These are phyloP conservation scores for Lampris megalopsis DNA, from an alignment of 2,113 vertebrate genomes.

Conservation along the genomic window DNA sequence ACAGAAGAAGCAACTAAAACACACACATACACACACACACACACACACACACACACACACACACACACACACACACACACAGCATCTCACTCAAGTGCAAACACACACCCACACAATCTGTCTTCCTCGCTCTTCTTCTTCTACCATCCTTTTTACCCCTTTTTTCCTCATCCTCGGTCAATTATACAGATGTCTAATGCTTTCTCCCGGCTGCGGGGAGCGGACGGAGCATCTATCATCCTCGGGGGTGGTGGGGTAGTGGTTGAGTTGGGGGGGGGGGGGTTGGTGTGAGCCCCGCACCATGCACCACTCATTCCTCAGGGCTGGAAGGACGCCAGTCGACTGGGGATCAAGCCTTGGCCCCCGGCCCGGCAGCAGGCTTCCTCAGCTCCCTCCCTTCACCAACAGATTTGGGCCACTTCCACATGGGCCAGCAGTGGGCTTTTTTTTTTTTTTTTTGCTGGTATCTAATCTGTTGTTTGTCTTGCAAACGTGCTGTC, in stretches of 20 bases:
- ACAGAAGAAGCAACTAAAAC: conserved; percentile 43
- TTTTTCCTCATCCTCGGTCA: conserved; percentile 78
- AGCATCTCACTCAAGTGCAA: conserved; percentile 60
- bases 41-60: conserved; percentile 13
- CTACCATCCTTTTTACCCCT: conserved; percentile 31
- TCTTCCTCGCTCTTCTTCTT: conserved; percentile 23
- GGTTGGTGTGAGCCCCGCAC: conserved; percentile 33
- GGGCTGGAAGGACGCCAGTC: conserved; percentile 77
- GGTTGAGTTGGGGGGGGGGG: conserved; percentile 18
- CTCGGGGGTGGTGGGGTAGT: conserved; percentile 48
- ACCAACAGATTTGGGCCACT: conserved; percentile 74
- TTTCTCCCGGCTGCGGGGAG: conserved; percentile 71
- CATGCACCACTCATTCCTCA: conserved; percentile 70
- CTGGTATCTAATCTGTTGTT: conserved; percentile 77
- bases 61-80: conserved; percentile 17
- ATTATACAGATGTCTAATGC: conserved; percentile 82
- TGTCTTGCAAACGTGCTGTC: conserved; percentile 69
- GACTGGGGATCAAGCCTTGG: conserved; percentile 74
- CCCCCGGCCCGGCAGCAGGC: conserved; percentile 67
- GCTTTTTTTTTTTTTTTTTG: conserved; percentile 38
- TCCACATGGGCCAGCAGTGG: conserved; percentile 79
- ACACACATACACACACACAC: conserved; percentile 18
- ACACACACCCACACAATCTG: conserved; percentile 65
- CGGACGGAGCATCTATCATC: conserved; percentile 79
- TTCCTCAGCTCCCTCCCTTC: conserved; percentile 69